Evolutionary conservation across 1,140 invertebrate genomes (phyloP).

Genomic region (Acromyrmex echinatior): DNA sequence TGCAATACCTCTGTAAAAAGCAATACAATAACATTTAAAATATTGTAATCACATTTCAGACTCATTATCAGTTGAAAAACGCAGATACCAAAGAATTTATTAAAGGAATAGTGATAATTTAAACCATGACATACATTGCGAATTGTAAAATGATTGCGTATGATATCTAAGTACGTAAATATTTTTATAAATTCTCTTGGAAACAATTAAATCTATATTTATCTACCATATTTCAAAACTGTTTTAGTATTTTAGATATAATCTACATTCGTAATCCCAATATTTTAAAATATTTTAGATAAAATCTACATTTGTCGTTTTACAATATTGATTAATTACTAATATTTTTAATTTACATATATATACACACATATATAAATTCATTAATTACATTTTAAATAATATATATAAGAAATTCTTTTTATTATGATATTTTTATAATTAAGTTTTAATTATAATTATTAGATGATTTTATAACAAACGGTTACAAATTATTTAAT

Average conservation of each 20-base stretch:
- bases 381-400: not conserved
- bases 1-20: constrained; percentile 83
- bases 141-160: not conserved
- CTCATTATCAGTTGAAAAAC: constrained; percentile 9
- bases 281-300: not conserved
- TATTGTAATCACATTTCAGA: not conserved
- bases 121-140: not conserved
- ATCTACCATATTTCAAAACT: not conserved
- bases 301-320: not conserved
- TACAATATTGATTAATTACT: not conserved
- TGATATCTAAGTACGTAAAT: not conserved
- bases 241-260: not conserved
- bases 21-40: not conserved
- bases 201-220: not conserved
- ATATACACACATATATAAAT: no score
- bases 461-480: not conserved
- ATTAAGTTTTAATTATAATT: not conserved
- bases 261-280: not conserved
- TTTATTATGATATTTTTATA: not conserved
- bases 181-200: not conserved
- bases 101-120: not conserved
- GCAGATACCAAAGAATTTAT: not conserved
- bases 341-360: not conserved
- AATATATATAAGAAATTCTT: not conserved
- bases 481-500: not conserved